Percentiles rank a stretch among this genome's conserved stretches.
phyloP scores from a whole-genome alignment of 2,888 invertebrate genomes.

The Himalopsyche japonica region DNA sequence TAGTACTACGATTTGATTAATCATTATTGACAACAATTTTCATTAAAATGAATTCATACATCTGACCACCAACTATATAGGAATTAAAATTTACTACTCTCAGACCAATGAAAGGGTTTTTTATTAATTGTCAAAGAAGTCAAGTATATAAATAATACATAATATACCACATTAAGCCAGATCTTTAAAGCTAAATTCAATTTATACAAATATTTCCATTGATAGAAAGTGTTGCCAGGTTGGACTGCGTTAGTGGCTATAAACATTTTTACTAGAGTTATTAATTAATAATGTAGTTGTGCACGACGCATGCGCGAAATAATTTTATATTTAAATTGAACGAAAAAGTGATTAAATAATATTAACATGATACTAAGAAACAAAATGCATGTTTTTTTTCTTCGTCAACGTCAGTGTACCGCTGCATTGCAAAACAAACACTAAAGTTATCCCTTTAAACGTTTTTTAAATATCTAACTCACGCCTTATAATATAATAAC shows the following conservation, averaged over 20 bases:
- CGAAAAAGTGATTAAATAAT: conserved; percentile 1
- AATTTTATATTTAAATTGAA: not conserved
- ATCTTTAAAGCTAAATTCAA: too few species aligned
- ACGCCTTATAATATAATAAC: not conserved
- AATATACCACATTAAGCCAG: too few species aligned
- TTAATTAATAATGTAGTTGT: conserved; percentile 16
- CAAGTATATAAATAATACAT: not conserved
- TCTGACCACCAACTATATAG: too few species aligned
- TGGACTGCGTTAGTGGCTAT: conserved; percentile 6
- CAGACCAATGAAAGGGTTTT: too few species aligned
- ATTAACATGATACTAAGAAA: not conserved
- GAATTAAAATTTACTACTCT: too few species aligned
- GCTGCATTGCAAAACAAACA: not conserved
- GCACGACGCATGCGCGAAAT: conserved; percentile 35
- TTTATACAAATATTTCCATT: not conserved
- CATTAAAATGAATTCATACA: too few species aligned
- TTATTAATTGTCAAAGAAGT: too few species aligned
- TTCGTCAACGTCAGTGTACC: not conserved
- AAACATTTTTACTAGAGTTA: conserved; percentile 11
- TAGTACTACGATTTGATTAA: too few species aligned
- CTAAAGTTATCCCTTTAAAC: not conserved
- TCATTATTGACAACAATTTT: too few species aligned
- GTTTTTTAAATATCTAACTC: not conserved
- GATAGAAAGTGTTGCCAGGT: not conserved
- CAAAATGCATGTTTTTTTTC: conserved; percentile 11